phyloP scores from a whole-genome alignment of 2,888 invertebrate genomes.

The Diabrotica balteata region DNA sequence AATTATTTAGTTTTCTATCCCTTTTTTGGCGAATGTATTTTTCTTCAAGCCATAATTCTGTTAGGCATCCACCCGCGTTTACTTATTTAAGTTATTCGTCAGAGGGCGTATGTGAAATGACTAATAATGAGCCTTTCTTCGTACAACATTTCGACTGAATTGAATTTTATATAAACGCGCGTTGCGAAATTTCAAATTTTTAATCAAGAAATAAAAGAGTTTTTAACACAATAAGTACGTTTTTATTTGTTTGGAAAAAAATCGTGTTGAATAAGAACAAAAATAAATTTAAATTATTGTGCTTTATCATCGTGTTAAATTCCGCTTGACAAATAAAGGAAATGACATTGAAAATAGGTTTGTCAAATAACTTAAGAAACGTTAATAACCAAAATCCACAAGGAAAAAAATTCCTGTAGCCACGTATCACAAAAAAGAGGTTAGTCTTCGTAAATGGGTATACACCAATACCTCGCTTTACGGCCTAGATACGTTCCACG shows the following conservation, averaged over 20 bases:
- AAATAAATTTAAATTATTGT: too few relatives aligned
- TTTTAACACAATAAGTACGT: background rate
- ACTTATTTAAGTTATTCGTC: slow-evolving; percentile 27
- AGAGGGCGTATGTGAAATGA: slow-evolving; percentile 24
- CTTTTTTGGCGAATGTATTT: slow-evolving; percentile 21
- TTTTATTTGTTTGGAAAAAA: background rate
- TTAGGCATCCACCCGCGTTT: slow-evolving; percentile 23
- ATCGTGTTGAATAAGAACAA: background rate
- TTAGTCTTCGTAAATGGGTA: too few relatives aligned
- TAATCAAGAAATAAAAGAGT: too few relatives aligned
- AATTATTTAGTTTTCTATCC: slow-evolving; percentile 25
- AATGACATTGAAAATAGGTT: too few relatives aligned
- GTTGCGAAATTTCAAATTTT: background rate
- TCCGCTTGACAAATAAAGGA: too few relatives aligned
- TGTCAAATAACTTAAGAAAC: too few relatives aligned
- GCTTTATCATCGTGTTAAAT: too few relatives aligned
- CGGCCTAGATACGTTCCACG: too few relatives aligned
- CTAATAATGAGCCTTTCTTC: slow-evolving; percentile 21
- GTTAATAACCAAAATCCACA: too few relatives aligned
- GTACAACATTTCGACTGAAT: slow-evolving; percentile 7
- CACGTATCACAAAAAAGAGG: too few relatives aligned
- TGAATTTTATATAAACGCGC: slow-evolving; percentile 23
- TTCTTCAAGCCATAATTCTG: slow-evolving; percentile 22
- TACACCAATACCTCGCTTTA: too few relatives aligned
- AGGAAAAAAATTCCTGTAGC: too few relatives aligned